Evolutionary conservation across 2,797 vertebrate species (phyloP), one percentile per base, ranked within the genome.

Genomic region (Micrastur ruficollis): DNA sequence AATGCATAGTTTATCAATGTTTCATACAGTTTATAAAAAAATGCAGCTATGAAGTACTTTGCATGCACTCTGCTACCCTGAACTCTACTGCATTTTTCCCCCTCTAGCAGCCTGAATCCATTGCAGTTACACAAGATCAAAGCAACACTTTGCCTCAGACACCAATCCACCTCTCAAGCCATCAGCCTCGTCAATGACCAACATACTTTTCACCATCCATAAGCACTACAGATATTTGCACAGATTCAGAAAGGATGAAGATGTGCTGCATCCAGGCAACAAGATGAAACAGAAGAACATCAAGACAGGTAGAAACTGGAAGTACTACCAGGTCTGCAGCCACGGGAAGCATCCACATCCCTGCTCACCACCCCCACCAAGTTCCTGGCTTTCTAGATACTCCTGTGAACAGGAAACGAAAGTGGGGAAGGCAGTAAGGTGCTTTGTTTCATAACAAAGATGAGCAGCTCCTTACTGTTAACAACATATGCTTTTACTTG

Each of bases 381-480:
- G 40, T 4, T 31, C 40, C 53, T 8, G 32, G 18, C 5, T 31
- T 90, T 68, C 40, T 26, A 7, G 11, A 11, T 47, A 19, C 21
- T 80, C 71, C 58, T 11, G 52, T 0, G 1, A 86, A 26, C 25
- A 42, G 61, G 72, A 71, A 86, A 59, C 1, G 1, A 40, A 52
- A 44, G 71, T 0, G 5, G 34, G 15, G 36, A 68, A 58, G 44
- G 49, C 71, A 74, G 15, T 16, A n/a, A 80, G 25, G 31, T 7
- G 31, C 6, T 5, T 44, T 65, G 32, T 62, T 78, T 47, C 5
- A 0, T 2, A 42, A n/a, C 9, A 34, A 23, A 12, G 11, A 38
- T 16, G 8, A 18, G 5, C 0, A 14, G 4, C 26, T 61, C 49
- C 62, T 40, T 6, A 4, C 26, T 53, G 26, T 2, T 61, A 52